Percentiles rank a stretch among this genome's conserved stretches.
Conservation (phyloP, 2,888 invertebrate genomes). For the Catocala fraxini region DNA sequence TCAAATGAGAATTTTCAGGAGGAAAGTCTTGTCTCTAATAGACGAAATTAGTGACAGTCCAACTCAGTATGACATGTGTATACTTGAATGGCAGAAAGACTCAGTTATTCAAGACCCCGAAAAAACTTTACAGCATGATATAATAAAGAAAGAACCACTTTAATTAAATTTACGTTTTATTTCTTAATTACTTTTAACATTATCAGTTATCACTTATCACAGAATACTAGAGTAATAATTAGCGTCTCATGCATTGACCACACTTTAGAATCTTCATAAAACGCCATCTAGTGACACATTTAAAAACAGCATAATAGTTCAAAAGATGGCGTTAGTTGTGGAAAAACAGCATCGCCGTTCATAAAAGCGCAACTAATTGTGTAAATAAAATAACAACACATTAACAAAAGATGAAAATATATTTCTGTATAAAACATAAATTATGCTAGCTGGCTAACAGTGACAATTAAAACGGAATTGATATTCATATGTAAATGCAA, state of each 20-base stretch:
- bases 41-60: conserved; percentile 54
- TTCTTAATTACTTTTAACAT: too few species aligned
- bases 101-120: conserved; percentile 21
- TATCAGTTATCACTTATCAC: too few species aligned
- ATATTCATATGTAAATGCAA: conserved; percentile 25
- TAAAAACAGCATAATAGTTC: neutral
- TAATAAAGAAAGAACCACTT: conserved; percentile 36
- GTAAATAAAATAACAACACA: conserved; percentile 19
- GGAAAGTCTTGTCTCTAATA: conserved; percentile 57
- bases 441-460: conserved; percentile 16
- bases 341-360: too few species aligned
- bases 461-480: neutral
- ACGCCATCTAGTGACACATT: conserved; percentile 20
- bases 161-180: neutral
- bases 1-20: conserved; percentile 62
- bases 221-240: neutral
- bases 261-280: neutral
- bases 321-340: conserved; percentile 3
- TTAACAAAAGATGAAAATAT: conserved; percentile 20
- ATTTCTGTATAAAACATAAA: conserved; percentile 37
- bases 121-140: conserved; percentile 17
- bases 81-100: conserved; percentile 42
- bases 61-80: conserved; percentile 33
- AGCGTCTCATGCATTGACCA: neutral
- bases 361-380: too few species aligned